phyloP scores from a whole-genome alignment of 2,888 invertebrate genomes.

The Andrena flavipes region DNA sequence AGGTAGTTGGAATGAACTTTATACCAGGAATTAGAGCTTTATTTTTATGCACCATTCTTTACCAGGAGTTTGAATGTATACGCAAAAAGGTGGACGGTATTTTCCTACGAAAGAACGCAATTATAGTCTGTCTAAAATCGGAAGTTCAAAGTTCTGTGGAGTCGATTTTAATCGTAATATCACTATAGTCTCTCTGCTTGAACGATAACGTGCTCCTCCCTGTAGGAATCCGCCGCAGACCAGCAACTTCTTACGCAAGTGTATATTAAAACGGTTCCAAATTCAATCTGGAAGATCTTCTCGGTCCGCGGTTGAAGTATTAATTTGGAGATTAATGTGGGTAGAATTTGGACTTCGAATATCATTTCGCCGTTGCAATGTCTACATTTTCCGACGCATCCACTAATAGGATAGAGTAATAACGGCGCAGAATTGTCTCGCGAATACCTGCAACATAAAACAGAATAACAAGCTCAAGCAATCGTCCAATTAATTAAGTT shows the following conservation, averaged over 20 bases:
- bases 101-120: conserved; percentile 63
- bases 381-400: conserved; percentile 86
- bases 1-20: conserved; percentile 42
- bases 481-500: no score
- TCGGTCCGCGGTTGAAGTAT: conserved; percentile 86
- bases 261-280: conserved; percentile 94
- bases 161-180: conserved; percentile 54
- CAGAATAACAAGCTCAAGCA: neutral
- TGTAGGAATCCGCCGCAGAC: conserved; percentile 89
- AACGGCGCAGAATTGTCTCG: conserved; percentile 89
- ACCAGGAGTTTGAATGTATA: conserved; percentile 59
- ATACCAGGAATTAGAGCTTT: conserved; percentile 46
- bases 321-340: conserved; percentile 91
- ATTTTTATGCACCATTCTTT: conserved; percentile 48
- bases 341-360: conserved; percentile 94
- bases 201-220: conserved; percentile 90
- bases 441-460: conserved; percentile 88
- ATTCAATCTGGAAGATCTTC: conserved; percentile 88
- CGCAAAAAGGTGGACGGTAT: conserved; percentile 76
- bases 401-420: conserved; percentile 88
- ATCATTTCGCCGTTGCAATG: conserved; percentile 90
- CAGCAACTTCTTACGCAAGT: conserved; percentile 95
- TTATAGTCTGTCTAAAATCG: conserved; percentile 52
- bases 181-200: conserved; percentile 89
- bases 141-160: conserved; percentile 62